A percentile compares a stretch with the other conserved stretches of the same genome.
Evolutionary conservation across 2,797 vertebrate genomes (phyloP).

Genomic region (Zenarchopterus dispar): DNA sequence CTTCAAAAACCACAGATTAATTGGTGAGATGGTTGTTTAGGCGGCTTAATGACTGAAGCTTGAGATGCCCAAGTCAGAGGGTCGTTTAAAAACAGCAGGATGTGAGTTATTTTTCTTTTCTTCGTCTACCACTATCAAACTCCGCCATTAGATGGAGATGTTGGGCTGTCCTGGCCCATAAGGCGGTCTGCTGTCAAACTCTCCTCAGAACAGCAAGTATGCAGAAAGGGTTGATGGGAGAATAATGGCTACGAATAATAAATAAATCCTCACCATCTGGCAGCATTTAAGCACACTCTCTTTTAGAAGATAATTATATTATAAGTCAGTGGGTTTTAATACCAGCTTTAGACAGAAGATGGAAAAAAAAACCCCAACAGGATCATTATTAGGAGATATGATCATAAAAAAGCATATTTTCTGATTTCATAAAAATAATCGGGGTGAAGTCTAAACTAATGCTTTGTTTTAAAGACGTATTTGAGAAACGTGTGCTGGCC

Average conservation of each 20-base stretch:
- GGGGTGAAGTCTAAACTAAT: slow-evolving; percentile 25
- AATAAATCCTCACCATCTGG: slow-evolving; percentile 47
- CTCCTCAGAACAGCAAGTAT: slow-evolving; percentile 36
- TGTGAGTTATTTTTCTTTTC: neutral
- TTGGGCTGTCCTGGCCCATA: slow-evolving; percentile 43
- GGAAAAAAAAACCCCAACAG: neutral
- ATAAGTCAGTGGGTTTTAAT: slow-evolving; percentile 50
- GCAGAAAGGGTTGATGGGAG: slow-evolving; percentile 35
- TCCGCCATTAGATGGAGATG: slow-evolving; percentile 62
- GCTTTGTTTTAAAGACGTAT: slow-evolving; percentile 5
- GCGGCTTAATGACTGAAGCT: slow-evolving; percentile 7
- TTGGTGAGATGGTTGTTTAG: neutral
- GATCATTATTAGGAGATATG: slow-evolving; percentile 8
- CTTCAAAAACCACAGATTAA: neutral
- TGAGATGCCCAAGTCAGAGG: neutral
- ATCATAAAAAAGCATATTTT: slow-evolving; percentile 42
- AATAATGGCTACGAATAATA: slow-evolving; percentile 48
- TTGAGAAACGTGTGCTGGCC: no score
- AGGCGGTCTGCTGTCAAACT: slow-evolving; percentile 40
- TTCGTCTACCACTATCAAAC: slow-evolving; percentile 28
- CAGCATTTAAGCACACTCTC: slow-evolving; percentile 50
- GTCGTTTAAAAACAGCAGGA: slow-evolving; percentile 6
- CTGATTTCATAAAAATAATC: slow-evolving; percentile 35
- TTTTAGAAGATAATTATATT: slow-evolving; percentile 36
- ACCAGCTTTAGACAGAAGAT: slow-evolving; percentile 26